Conservation (phyloP, 2,113 vertebrate species). For the Candoia aspera region DNA sequence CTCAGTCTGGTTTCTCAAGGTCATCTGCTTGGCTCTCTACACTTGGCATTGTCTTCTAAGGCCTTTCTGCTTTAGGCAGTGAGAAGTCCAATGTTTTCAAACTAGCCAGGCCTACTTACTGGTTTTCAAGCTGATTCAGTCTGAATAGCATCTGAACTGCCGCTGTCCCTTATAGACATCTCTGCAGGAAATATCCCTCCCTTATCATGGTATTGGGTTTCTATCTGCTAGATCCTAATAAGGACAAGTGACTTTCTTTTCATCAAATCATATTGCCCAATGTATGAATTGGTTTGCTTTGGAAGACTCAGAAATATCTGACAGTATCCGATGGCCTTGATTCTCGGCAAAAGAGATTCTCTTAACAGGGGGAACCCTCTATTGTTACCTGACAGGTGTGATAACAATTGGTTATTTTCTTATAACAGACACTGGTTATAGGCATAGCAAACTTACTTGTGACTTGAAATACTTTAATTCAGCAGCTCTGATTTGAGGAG, state of each 20-base stretch:
- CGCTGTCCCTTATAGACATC: too few relatives aligned
- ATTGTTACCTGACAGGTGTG: neutral
- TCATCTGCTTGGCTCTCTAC: neutral
- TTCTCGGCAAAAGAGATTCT: neutral
- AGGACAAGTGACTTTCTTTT: neutral
- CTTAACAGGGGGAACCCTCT: neutral
- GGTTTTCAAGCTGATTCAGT: neutral
- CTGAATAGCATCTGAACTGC: too few relatives aligned
- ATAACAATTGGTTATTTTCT: neutral
- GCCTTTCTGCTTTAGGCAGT: neutral
- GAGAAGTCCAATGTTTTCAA: too few relatives aligned
- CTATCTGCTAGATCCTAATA: neutral
- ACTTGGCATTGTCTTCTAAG: neutral
- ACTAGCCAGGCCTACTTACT: too few relatives aligned
- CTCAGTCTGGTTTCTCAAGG: neutral
- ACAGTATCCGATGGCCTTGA: neutral
- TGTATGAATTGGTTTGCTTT: neutral
- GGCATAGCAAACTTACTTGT: neutral
- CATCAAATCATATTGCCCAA: neutral
- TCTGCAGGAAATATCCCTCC: neutral
- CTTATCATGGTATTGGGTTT: neutral
- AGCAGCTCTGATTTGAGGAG: neutral
- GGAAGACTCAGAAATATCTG: neutral
- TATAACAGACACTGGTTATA: neutral
- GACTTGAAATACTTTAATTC: neutral